A percentile compares a stretch with the other conserved stretches of the same genome.
Evolutionary conservation across 2,797 vertebrate genomes (phyloP).

Genomic region (Hippopotamyrus pictus): DNA sequence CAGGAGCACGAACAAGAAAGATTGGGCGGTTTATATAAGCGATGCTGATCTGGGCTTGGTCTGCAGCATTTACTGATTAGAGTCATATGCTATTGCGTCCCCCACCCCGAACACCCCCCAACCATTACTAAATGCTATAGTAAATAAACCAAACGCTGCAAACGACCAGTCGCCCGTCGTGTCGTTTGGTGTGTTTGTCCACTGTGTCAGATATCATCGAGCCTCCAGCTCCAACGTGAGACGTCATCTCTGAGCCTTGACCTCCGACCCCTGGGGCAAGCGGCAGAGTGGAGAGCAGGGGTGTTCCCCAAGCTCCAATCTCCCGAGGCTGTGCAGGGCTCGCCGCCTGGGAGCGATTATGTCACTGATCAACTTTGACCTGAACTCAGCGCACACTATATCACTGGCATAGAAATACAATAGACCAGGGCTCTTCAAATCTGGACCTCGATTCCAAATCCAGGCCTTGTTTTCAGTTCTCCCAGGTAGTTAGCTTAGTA

Average conservation of each 20-base stretch:
- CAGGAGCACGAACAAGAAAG: not conserved
- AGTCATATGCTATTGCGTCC: constrained; percentile 39
- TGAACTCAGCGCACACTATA: not conserved
- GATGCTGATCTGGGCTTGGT: not conserved
- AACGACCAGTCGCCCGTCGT: not conserved
- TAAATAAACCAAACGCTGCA: not conserved
- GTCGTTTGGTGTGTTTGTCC: not conserved
- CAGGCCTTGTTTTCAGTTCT: too few species aligned
- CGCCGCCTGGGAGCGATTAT: constrained; percentile 61
- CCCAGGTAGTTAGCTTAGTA: too few species aligned
- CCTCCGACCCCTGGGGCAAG: constrained; percentile 21
- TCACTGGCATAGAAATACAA: not conserved
- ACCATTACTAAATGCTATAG: not conserved
- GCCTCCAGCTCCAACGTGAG: not conserved
- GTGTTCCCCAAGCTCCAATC: constrained; percentile 47
- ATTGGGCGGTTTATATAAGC: not conserved
- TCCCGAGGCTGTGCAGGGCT: constrained; percentile 44
- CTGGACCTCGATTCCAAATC: too few species aligned
- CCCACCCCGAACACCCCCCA: not conserved
- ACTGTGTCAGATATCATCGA: not conserved
- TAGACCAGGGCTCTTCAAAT: too few species aligned
- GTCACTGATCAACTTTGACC: constrained; percentile 43
- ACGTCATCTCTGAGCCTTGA: constrained; percentile 5
- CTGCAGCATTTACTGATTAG: constrained; percentile 42
- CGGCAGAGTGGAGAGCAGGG: constrained; percentile 24